phyloP scores from a whole-genome alignment of 2,113 vertebrate genomes.

The Datnioides undecimradiatus region DNA sequence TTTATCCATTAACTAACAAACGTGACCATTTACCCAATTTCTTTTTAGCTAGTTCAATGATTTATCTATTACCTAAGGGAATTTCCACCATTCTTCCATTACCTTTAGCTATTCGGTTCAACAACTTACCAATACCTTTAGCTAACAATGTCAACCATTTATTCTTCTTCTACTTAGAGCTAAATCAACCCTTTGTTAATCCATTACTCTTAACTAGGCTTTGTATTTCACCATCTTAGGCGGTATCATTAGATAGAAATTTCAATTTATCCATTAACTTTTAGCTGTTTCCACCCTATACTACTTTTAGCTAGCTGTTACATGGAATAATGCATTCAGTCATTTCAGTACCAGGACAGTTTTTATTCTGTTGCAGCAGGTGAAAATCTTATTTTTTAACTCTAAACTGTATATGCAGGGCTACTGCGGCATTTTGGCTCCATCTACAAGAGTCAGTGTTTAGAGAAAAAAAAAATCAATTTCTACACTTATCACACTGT shows the following conservation, averaged over 20 bases:
- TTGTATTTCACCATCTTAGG: too few relatives aligned
- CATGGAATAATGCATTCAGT: not conserved
- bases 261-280: not conserved
- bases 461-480: constrained; percentile 26
- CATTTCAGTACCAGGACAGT: fast-evolving
- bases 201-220: too few relatives aligned
- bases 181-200: too few relatives aligned
- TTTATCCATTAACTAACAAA: not conserved
- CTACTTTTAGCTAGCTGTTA: too few relatives aligned
- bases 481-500: constrained; percentile 51
- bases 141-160: not conserved
- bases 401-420: constrained; percentile 4
- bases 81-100: too few relatives aligned
- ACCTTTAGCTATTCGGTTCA: too few relatives aligned
- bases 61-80: too few relatives aligned
- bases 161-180: too few relatives aligned
- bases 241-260: too few relatives aligned
- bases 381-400: constrained; percentile 20
- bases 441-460: constrained; percentile 10
- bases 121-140: too few relatives aligned
- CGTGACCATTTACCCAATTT: not conserved
- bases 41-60: too few relatives aligned
- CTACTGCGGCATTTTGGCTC: constrained; percentile 14
- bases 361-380: not conserved
- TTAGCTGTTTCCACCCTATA: too few relatives aligned